Evolutionary conservation across 2,113 vertebrate species (phyloP).

Genomic region (Gambusia holbrooki): DNA sequence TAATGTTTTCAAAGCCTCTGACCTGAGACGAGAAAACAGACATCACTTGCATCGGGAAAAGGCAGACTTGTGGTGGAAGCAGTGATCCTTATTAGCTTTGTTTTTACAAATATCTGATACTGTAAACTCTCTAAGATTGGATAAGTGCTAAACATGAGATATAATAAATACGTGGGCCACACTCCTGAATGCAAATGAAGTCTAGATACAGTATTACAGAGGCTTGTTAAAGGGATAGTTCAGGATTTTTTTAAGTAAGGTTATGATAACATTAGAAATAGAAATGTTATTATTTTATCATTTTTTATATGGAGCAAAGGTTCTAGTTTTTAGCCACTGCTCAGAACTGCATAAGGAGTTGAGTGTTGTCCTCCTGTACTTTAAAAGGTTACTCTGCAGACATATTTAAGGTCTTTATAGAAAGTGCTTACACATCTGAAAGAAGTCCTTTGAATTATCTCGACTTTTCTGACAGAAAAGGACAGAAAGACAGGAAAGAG

Average conservation of each 20-base stretch:
- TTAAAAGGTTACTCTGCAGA: not conserved
- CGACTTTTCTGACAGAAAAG: not conserved
- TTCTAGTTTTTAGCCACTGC: not conserved
- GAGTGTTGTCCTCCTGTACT: not conserved
- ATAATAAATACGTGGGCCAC: not conserved
- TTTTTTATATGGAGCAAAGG: not conserved
- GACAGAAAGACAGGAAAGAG: not conserved
- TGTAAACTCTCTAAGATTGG: not conserved
- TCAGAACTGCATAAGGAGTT: not conserved
- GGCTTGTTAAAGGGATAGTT: not conserved
- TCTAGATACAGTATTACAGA: not conserved
- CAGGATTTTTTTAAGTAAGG: not conserved
- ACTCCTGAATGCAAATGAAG: not conserved
- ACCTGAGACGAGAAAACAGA: slow-evolving; percentile 30
- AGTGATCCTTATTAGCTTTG: slow-evolving; percentile 7
- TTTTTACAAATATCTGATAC: not conserved
- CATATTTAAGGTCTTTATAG: slow-evolving; percentile 11
- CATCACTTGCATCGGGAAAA: slow-evolving; percentile 26
- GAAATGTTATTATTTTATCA: too few species aligned
- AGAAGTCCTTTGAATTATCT: not conserved
- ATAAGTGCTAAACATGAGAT: not conserved
- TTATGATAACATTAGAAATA: too few species aligned
- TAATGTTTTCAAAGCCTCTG: slow-evolving; percentile 36
- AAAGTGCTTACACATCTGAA: slow-evolving; percentile 11
- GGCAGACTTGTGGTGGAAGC: slow-evolving; percentile 7